phyloP scores from a whole-genome alignment of 2,113 vertebrate species.

The Oenanthe oenanthe region DNA sequence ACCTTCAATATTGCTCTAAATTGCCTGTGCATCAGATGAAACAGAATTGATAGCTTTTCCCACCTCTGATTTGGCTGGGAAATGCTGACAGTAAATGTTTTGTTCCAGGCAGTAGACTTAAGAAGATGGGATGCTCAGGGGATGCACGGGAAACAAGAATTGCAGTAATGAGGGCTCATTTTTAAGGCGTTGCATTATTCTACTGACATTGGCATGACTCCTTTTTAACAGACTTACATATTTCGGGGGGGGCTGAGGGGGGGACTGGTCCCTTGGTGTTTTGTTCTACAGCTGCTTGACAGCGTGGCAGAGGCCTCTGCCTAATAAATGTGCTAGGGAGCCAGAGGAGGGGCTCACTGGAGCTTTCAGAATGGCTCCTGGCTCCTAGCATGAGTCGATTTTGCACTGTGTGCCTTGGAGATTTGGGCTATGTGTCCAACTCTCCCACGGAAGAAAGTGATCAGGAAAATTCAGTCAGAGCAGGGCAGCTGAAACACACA shows the following conservation, averaged over 20 bases:
- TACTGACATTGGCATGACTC: neutral
- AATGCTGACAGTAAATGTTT: conserved; percentile 24
- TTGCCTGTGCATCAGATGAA: neutral
- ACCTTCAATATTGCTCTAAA: neutral
- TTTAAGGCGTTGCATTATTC: neutral
- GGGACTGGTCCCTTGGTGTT: neutral
- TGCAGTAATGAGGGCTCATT: conserved; percentile 10
- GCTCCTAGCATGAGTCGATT: neutral
- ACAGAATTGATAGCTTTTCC: neutral
- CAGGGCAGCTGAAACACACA: neutral
- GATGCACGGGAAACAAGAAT: neutral
- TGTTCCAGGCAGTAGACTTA: neutral
- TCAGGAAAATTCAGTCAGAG: neutral
- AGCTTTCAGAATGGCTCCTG: neutral
- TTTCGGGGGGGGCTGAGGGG: neutral
- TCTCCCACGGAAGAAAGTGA: neutral
- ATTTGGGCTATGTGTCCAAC: neutral
- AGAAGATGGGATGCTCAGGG: neutral
- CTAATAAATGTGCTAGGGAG: neutral
- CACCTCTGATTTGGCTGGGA: neutral
- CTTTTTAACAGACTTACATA: neutral
- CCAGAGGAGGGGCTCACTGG: neutral
- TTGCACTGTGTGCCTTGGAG: neutral
- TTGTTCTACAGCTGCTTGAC: neutral
- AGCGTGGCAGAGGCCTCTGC: neutral